Evolutionary conservation across 92 coral and sea anemone genomes (phyloP).

Genomic region (Zoanthus gigantus): DNA sequence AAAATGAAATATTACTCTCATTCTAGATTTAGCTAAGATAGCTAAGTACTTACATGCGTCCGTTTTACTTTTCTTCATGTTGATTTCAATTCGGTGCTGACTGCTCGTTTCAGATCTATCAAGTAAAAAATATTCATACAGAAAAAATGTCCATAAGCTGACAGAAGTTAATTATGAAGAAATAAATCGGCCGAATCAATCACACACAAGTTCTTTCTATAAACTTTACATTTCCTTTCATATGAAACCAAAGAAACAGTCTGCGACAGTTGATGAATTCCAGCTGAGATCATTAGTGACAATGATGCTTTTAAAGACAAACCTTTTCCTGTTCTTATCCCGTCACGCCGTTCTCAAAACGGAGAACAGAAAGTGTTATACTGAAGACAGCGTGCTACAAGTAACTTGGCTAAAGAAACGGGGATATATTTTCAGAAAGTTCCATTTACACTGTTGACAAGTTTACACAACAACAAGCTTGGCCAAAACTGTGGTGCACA

Average conservation of each 20-base stretch:
- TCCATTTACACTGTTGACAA: conserved; percentile 28
- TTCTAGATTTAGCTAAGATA: not conserved
- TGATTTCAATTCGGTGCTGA: conserved; percentile 37
- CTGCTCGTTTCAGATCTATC: conserved; percentile 18
- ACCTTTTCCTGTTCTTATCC: not conserved
- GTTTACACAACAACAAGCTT: not conserved
- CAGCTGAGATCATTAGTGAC: not conserved
- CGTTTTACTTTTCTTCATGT: conserved; percentile 53
- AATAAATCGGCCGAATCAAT: not conserved
- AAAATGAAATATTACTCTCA: not conserved
- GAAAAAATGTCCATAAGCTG: not conserved
- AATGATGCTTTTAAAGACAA: not conserved
- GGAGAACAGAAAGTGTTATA: not conserved
- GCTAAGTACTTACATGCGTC: conserved; percentile 64
- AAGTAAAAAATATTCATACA: not conserved
- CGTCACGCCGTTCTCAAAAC: not conserved
- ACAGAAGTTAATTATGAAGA: not conserved
- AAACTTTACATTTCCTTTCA: not conserved
- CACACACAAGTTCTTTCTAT: not conserved
- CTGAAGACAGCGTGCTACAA: not conserved
- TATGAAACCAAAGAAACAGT: not conserved
- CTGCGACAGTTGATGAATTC: not conserved
- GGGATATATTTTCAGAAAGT: not conserved
- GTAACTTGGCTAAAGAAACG: conserved; percentile 1
- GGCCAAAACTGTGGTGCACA: not conserved